These are phyloP conservation scores for Leptopilina clavipes DNA, from an alignment of 1,140 invertebrate genomes.

Conservation along the genomic window DNA sequence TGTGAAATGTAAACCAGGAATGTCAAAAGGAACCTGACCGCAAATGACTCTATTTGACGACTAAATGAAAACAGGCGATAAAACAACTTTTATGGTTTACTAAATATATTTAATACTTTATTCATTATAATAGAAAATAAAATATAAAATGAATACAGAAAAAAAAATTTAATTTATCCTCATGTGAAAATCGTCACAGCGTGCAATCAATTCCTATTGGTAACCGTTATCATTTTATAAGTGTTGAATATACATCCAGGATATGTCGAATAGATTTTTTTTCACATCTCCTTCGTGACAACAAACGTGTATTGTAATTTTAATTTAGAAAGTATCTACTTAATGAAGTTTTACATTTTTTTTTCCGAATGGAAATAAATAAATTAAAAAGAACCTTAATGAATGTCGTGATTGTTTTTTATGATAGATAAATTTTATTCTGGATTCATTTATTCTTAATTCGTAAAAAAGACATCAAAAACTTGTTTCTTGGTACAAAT, in stretches of 20 bases:
- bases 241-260: background rate
- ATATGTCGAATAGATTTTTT: background rate
- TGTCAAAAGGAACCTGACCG: background rate
- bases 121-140: background rate
- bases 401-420: background rate
- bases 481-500: too few species aligned
- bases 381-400: background rate
- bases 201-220: background rate
- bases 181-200: background rate
- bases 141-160: background rate
- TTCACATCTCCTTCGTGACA: background rate
- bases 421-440: too few species aligned
- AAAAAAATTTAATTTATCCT: background rate
- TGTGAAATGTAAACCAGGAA: background rate
- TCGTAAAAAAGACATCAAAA: too few species aligned
- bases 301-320: background rate
- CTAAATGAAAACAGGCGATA: too few species aligned
- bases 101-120: background rate
- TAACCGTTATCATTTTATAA: slow-evolving; percentile 12
- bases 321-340: slow-evolving; percentile 17
- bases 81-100: background rate
- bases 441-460: too few species aligned
- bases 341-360: background rate
- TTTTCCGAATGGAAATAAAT: background rate
- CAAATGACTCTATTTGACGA: background rate